These are phyloP conservation scores for Microcebus ravelobensis DNA, from an alignment of 2,113 vertebrate species.

Conservation along the genomic window DNA sequence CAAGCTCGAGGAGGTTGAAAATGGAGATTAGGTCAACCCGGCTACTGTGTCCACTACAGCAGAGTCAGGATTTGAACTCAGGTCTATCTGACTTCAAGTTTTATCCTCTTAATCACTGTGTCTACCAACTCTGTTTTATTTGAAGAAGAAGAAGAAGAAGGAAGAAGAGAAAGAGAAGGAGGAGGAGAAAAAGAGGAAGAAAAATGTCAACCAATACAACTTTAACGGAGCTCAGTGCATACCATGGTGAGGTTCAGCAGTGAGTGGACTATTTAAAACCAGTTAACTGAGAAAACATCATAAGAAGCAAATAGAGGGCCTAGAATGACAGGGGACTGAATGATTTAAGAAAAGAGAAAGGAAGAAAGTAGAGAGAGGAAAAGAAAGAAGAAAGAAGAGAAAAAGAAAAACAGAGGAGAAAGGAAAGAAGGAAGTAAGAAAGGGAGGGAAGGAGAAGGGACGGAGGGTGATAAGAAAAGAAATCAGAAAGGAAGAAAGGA, in stretches of 20 bases:
- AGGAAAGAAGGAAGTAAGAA: not conserved
- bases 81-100: not conserved
- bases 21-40: not conserved
- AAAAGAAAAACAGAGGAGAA: not conserved
- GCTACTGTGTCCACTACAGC: not conserved
- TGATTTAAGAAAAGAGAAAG: not conserved
- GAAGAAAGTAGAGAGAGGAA: rapidly evolving
- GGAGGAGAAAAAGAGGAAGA: not conserved
- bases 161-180: no score
- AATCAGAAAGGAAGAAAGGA: not conserved
- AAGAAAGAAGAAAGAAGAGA: not conserved
- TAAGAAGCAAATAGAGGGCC: not conserved
- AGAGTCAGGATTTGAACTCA: not conserved
- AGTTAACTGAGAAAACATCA: not conserved
- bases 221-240: not conserved
- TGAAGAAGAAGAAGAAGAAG: not conserved
- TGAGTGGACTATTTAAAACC: not conserved
- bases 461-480: no score
- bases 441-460: not conserved
- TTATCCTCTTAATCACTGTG: not conserved
- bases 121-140: not conserved
- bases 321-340: not conserved
- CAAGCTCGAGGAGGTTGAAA: not conserved
- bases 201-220: not conserved
- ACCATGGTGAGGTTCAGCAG: not conserved